phyloP scores from a whole-genome alignment of 1,140 invertebrate genomes.

The Hylaeus anthracinus region DNA sequence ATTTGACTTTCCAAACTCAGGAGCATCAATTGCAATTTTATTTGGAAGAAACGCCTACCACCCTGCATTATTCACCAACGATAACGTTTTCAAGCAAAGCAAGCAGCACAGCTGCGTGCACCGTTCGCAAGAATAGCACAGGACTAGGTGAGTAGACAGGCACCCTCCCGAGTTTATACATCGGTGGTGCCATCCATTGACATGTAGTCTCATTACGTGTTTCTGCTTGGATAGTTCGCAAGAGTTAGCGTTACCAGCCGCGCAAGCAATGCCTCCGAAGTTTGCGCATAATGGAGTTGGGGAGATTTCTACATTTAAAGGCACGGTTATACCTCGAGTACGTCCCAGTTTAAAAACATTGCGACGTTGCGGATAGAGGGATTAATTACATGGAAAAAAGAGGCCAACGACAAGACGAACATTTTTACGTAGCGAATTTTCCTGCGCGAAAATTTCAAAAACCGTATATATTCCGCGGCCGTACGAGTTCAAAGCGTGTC shows the following conservation, averaged over 20 bases:
- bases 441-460: not conserved
- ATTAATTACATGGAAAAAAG: not conserved
- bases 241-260: conserved; percentile 47
- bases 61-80: not conserved
- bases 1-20: no score
- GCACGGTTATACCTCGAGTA: not conserved
- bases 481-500: not conserved
- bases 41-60: no score
- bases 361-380: no score
- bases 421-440: not conserved
- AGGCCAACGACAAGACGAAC: not conserved
- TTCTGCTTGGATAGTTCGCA: conserved; percentile 41
- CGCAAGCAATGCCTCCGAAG: conserved; percentile 22
- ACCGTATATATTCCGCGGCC: not conserved
- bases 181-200: conserved; percentile 56
- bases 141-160: not conserved
- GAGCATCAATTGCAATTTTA: no score
- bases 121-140: not conserved
- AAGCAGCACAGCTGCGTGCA: not conserved
- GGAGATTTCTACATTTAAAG: conserved; percentile 21
- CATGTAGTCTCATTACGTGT: conserved; percentile 39
- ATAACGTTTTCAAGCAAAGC: conserved; percentile 11
- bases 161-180: conserved; percentile 33
- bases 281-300: conserved; percentile 23
- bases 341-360: not conserved